phyloP scores from a whole-genome alignment of 2,888 invertebrate species.

The Drymonia ruficornis region DNA sequence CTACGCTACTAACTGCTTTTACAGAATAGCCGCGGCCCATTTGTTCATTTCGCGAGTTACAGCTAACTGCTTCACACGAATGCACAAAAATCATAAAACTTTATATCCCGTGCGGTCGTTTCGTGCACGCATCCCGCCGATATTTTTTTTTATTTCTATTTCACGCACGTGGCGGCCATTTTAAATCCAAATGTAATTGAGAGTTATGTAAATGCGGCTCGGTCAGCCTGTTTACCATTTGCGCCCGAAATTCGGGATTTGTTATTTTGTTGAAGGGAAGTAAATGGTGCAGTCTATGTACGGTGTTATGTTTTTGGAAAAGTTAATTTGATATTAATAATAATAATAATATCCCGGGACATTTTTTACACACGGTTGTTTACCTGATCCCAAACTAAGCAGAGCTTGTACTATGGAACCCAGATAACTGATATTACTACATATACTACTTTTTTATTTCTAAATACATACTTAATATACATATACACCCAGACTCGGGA shows the following conservation, averaged over 20 bases:
- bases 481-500: too few relatives aligned
- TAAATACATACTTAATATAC: too few relatives aligned
- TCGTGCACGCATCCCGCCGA: conserved; percentile 41
- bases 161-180: conserved; percentile 58
- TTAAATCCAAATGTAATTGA: conserved; percentile 65
- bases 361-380: too few relatives aligned
- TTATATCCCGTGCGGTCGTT: conserved; percentile 42
- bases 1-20: too few relatives aligned
- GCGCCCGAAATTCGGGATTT: conserved; percentile 37
- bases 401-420: too few relatives aligned
- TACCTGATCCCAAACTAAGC: too few relatives aligned
- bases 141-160: conserved; percentile 58
- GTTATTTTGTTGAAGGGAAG: conserved; percentile 31
- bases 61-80: conserved; percentile 36
- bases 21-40: conserved; percentile 16
- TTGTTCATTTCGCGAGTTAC: conserved; percentile 25
- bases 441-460: too few relatives aligned
- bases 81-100: conserved; percentile 49
- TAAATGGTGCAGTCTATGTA: conserved; percentile 25
- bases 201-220: conserved; percentile 58
- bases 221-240: conserved; percentile 45
- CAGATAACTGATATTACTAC: too few relatives aligned
- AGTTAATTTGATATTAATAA: too few relatives aligned
- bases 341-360: too few relatives aligned
- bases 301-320: conserved; percentile 18